A percentile compares a stretch with the other conserved stretches of the same genome.
Evolutionary conservation across 2,797 vertebrate species (phyloP).

Genomic region (Chelonia mydas): DNA sequence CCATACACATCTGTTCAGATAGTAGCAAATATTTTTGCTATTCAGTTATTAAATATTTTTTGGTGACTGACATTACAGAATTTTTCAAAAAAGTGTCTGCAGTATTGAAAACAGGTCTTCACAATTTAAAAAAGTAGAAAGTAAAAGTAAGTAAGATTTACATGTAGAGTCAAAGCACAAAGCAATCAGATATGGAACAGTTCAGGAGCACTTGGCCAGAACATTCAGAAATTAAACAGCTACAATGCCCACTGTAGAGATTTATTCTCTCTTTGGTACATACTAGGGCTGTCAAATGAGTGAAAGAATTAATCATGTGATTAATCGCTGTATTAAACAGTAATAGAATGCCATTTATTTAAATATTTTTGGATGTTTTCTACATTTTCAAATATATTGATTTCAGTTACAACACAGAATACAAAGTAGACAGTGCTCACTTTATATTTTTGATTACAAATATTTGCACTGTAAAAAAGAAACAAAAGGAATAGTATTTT

Average conservation of each 20-base stretch:
- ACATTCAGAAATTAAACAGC: not conserved
- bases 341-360: too few species aligned
- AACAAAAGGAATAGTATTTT: too few species aligned
- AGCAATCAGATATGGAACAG: not conserved
- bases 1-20: not conserved
- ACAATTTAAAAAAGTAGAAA: not conserved
- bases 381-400: too few species aligned
- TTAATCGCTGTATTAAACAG: too few species aligned
- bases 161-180: not conserved
- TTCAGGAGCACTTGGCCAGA: not conserved
- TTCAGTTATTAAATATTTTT: not conserved
- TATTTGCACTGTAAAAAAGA: too few species aligned
- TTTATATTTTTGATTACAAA: too few species aligned
- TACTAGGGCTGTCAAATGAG: too few species aligned
- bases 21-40: not conserved
- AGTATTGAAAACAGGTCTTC: not conserved
- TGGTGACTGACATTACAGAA: not conserved
- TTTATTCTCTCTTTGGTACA: not conserved
- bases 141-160: not conserved
- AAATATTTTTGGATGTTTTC: too few species aligned
- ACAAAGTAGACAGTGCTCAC: too few species aligned
- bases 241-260: not conserved
- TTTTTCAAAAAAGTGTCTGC: rapidly evolving
- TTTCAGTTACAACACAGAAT: too few species aligned
- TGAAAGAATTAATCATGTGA: too few species aligned